Evolutionary conservation across 2,797 vertebrate species (phyloP), one percentile per base, ranked within the genome.

Genomic region (Rhinatrema bivittatum): DNA sequence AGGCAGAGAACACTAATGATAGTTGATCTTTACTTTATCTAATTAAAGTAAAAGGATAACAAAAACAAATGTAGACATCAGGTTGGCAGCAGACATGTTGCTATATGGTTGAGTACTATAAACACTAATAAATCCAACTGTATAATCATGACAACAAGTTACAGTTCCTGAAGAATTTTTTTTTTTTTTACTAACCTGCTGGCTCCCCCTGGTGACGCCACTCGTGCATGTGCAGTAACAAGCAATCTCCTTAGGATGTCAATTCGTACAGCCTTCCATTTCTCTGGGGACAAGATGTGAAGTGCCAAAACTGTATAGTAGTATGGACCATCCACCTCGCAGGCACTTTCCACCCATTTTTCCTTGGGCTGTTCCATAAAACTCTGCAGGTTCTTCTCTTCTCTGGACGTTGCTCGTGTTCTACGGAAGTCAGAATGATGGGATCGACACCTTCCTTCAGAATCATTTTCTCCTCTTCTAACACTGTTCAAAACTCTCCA

Each of bases 301-400:
- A 99, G 84, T 14, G 89, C 87, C 79, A 99, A 60, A 57, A 91
- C 85, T 0, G 91, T 94, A 82, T 81, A 95, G 56, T 98, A 99
- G 67, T 98, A 90, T 1, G 95, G 89, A n/a, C 96, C 95, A 0
- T 99, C 96, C 52, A 97, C 94, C 12, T 99, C 96, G 1, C 93
- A 97, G n/a, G 92, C 88, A 56, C 82, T 85, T 75, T 99, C 96
- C 58, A 93, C 76, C 96, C 96, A 98, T 61, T 96, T 97, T 68
- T 99, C 95, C 46, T 80, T 89, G 2, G 91, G 90, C 68, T 97
- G 94, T 72, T 98, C 96, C 78, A 97, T 74, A 67, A 98, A 99
- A 68, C 84, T 91, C 76, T 98, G 96, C 26, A 98, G 83, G 69
- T 91, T 98, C 57, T 98, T 99, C 64, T 99, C 96, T 60, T 99